Evolutionary conservation across 1,140 invertebrate genomes (phyloP).

Genomic region (Diabrotica virgifera): DNA sequence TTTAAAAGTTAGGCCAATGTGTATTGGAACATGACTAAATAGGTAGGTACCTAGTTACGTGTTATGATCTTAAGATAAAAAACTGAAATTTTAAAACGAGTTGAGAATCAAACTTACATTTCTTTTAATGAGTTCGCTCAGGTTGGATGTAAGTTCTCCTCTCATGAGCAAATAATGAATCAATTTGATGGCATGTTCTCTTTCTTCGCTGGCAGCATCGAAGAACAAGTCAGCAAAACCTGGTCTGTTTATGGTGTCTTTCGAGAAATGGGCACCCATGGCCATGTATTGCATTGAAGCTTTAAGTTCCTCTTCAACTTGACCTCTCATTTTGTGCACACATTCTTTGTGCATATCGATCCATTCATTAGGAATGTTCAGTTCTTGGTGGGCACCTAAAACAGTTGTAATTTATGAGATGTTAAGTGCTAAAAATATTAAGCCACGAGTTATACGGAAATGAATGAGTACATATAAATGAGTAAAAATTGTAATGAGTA

Average conservation of each 20-base stretch:
- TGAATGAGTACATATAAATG: no score
- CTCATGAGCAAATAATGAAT: constrained; percentile 89
- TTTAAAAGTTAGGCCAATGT: not conserved
- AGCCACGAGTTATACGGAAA: no score
- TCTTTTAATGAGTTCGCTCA: constrained; percentile 59
- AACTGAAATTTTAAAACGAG: no score
- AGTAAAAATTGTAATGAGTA: no score
- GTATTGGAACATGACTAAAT: no score
- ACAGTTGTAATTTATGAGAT: not conserved
- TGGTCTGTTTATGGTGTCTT: constrained; percentile 72
- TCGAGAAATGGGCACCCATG: constrained; percentile 83
- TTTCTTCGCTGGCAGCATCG: constrained; percentile 80
- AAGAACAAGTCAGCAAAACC: constrained; percentile 89
- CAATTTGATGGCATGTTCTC: constrained; percentile 85
- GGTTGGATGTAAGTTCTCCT: constrained; percentile 67
- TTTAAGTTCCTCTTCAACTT: constrained; percentile 73
- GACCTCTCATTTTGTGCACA: constrained; percentile 58
- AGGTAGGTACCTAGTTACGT: no score
- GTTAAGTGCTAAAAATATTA: no score
- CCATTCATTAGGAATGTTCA: constrained; percentile 58
- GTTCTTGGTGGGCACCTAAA: constrained; percentile 49
- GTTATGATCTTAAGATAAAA: no score
- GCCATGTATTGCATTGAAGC: constrained; percentile 78
- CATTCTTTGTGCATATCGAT: constrained; percentile 65
- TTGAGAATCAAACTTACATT: no score